Evolutionary conservation across 1,140 invertebrate species (phyloP).

Genomic region (Bombus sibiricus): DNA sequence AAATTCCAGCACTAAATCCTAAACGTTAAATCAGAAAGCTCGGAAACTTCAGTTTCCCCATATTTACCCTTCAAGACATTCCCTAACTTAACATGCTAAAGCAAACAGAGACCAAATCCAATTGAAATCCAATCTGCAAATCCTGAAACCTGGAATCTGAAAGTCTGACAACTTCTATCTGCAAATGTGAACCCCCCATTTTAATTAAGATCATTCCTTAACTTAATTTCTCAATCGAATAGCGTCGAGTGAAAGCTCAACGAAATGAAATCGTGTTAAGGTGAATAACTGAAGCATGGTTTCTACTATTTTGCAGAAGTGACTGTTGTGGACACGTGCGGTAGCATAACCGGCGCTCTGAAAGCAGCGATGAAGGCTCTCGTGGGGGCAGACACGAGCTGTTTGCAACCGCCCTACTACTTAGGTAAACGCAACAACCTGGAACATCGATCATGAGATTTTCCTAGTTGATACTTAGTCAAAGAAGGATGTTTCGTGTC

Average conservation of each 20-base stretch:
- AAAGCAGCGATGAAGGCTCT: constrained; percentile 79
- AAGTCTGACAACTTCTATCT: background rate
- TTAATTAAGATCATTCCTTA: background rate
- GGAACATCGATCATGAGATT: background rate
- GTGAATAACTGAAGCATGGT: background rate
- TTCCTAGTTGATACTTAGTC: background rate
- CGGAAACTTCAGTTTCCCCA: no score
- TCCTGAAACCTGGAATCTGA: background rate
- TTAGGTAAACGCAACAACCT: constrained; percentile 69
- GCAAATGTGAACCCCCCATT: rapidly evolving
- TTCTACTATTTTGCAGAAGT: constrained; percentile 64
- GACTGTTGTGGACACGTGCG: constrained; percentile 78
- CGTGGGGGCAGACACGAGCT: constrained; percentile 75
- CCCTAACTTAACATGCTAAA: no score
- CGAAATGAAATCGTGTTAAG: background rate
- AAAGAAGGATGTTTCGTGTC: background rate
- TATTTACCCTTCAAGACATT: no score
- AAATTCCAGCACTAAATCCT: no score
- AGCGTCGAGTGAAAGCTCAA: background rate
- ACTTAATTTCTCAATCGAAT: background rate
- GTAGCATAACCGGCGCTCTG: constrained; percentile 74
- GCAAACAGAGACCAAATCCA: no score
- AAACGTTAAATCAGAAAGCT: no score
- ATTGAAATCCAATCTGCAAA: no score
- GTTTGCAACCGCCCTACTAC: constrained; percentile 77